Conservation (phyloP, 1,140 invertebrate species). For the Spodoptera frugiperda region DNA sequence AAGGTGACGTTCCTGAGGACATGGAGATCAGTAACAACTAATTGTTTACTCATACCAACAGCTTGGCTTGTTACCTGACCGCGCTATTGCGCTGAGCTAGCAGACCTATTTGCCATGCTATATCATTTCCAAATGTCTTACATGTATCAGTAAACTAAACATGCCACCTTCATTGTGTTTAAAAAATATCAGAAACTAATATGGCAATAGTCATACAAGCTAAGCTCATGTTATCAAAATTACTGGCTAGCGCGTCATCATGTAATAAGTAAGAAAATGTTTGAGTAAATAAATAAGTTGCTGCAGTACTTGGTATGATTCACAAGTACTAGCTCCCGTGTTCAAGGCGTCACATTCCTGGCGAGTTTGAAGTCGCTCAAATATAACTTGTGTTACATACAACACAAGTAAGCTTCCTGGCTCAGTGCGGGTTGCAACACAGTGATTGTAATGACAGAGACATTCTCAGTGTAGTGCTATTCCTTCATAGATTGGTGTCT, state of each 20-base stretch:
- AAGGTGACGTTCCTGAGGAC: slow-evolving; percentile 10
- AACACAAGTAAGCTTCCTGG: slow-evolving; percentile 21
- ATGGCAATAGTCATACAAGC: no score
- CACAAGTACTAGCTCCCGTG: slow-evolving; percentile 1
- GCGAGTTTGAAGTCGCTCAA: slow-evolving; percentile 6
- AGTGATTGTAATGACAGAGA: slow-evolving; percentile 23
- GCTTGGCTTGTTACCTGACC: slow-evolving; percentile 8
- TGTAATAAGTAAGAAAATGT: neutral
- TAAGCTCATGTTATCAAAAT: no score
- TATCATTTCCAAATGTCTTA: no score
- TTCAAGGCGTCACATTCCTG: slow-evolving; percentile 25
- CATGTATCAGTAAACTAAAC: no score
- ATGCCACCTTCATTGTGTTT: no score
- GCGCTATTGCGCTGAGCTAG: neutral
- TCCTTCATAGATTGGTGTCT: slow-evolving; percentile 9
- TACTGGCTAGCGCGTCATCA: no score
- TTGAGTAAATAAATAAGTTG: slow-evolving; percentile 13
- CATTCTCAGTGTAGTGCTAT: slow-evolving; percentile 18
- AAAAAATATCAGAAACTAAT: no score
- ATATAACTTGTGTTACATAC: slow-evolving; percentile 24
- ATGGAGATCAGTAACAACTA: slow-evolving; percentile 7
- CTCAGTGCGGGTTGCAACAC: slow-evolving; percentile 10
- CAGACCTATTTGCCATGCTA: no score
- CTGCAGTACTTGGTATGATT: neutral
- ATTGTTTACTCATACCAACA: slow-evolving; percentile 10